phyloP scores from a whole-genome alignment of 2,113 vertebrate species.

The Bubo bubo region DNA sequence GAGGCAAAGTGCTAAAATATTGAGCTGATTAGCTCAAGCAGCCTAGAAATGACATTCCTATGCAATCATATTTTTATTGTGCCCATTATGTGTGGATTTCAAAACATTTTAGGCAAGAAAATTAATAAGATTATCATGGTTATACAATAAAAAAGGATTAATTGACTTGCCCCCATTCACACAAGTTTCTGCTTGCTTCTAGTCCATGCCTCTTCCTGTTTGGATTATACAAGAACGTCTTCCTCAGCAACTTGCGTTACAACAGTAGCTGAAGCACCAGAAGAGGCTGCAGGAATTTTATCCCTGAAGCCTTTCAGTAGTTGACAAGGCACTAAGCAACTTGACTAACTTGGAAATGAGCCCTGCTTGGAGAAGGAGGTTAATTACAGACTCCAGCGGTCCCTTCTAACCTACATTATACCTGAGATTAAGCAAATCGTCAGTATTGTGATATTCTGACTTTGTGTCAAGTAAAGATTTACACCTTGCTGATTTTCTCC shows the following conservation, averaged over 20 bases:
- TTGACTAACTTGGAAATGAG: neutral
- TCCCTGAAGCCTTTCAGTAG: neutral
- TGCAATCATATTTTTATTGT: neutral
- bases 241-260: neutral
- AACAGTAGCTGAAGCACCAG: neutral
- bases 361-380: neutral
- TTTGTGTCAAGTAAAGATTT: neutral
- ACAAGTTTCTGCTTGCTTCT: neutral
- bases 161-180: neutral
- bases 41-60: neutral
- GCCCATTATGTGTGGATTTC: accelerated
- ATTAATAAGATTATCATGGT: neutral
- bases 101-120: neutral
- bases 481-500: neutral
- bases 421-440: neutral
- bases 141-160: neutral
- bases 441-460: neutral
- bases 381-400: neutral
- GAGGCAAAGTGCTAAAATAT: too few species aligned
- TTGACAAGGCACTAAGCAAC: neutral
- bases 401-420: neutral
- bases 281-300: neutral
- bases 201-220: neutral
- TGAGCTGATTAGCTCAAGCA: too few species aligned
- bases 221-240: neutral